Evolutionary conservation across 2,113 vertebrate genomes (phyloP), one percentile per base, ranked within the genome.

Genomic region (Cricetomys ansorgei): DNA sequence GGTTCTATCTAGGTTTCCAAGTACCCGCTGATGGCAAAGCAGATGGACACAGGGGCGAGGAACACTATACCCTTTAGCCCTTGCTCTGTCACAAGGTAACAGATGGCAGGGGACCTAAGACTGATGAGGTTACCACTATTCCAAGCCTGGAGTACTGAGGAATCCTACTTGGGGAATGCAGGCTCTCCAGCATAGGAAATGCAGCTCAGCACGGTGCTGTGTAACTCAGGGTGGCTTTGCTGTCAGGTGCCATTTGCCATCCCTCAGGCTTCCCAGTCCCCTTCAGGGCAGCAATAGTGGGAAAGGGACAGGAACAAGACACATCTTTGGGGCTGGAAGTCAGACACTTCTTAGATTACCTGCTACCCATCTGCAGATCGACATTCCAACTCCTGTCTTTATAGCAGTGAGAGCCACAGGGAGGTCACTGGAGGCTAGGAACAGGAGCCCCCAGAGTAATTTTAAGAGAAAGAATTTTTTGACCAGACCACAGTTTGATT

Each of bases 401-500:
- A n/a, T 0, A 21, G 50, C 15, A 62, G 69, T 1, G 8, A 77
- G 67, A 27, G 11, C 5, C 16, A 72, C 0, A 11, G 48, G 23
- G 65, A 76, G 8, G 79, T 62, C 76, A 59, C 15, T 8, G 34
- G 29, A 92, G 50, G 69, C 10, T 31, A n/a, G 16, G 96, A 43
- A 27, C 3, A 31, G 45, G 34, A 80, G 69, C 17, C 40, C 62
- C 86, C 10, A 16, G 69, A 70, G 73, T 40, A 23, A 10, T 76
- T 90, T 96, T 31, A 81, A 80, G 80, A 86, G 43, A 95, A 95
- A 86, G 59, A 98, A 98, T 94, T 97, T 97, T 98, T 75, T 93
- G 96, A 98, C 89, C 96, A 98, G 97, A 98, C 96, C 95, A 96
- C 89, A 97, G 94, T 93, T 98, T 98, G 97, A 98, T 98, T 98